Conservation (phyloP, 30 jellyfish, hydroid and myxozoan genomes). For the Morbakka virulenta region DNA sequence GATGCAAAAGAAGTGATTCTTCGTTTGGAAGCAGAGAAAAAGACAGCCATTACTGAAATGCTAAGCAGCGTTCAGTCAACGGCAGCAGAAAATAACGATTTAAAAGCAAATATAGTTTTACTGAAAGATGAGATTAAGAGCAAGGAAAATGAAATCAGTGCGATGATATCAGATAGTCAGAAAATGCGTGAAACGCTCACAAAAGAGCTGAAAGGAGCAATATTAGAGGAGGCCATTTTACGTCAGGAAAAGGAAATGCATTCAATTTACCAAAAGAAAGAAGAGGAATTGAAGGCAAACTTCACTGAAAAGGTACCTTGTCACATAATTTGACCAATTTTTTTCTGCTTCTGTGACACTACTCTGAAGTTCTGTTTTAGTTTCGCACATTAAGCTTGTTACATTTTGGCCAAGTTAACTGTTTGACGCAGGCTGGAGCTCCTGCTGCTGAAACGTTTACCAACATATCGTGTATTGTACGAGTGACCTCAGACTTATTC, state of each 20-base stretch:
- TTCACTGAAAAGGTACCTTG: slow-evolving; percentile 83
- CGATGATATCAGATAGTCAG: slow-evolving; percentile 62
- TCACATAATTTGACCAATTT: not conserved
- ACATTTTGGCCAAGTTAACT: no score
- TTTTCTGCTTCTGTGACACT: not conserved
- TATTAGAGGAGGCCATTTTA: slow-evolving; percentile 69
- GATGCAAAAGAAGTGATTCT: slow-evolving; percentile 66
- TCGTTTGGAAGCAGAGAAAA: slow-evolving; percentile 83
- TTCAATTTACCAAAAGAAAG: slow-evolving; percentile 74
- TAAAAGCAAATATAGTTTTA: slow-evolving; percentile 41
- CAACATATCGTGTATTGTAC: no score
- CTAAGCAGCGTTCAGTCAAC: slow-evolving; percentile 74
- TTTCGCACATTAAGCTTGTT: slow-evolving; percentile 29
- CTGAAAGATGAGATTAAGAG: slow-evolving; percentile 42
- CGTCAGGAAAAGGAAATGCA: slow-evolving; percentile 85
- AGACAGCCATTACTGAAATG: slow-evolving; percentile 66
- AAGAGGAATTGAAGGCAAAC: slow-evolving; percentile 67
- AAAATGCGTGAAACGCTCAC: slow-evolving; percentile 56
- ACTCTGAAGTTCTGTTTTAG: not conserved
- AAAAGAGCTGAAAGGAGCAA: slow-evolving; percentile 51
- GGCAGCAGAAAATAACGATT: slow-evolving; percentile 70
- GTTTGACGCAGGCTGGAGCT: no score
- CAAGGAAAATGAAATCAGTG: slow-evolving; percentile 27
- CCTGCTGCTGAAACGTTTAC: no score
- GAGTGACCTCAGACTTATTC: no score